Evolutionary conservation across 2,113 vertebrate genomes (phyloP).

Genomic region (Muntiacus muntjak): DNA sequence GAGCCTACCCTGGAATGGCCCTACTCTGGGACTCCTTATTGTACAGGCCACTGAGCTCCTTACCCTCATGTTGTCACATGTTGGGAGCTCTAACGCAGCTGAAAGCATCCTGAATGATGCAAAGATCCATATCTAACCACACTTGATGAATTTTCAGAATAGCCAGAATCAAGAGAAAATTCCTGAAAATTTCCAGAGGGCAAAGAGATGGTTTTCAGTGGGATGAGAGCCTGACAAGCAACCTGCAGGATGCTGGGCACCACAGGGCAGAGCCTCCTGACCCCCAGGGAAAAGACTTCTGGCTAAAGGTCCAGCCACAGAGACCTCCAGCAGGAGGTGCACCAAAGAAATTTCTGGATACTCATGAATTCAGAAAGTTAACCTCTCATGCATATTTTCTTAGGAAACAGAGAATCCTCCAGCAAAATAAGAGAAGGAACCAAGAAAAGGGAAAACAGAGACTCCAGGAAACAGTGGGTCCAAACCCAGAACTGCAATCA

Average conservation of each 20-base stretch:
- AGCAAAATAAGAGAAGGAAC: background rate
- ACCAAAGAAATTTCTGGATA: background rate
- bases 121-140: background rate
- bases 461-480: background rate
- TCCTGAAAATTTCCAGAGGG: background rate
- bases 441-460: background rate
- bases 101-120: background rate
- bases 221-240: background rate
- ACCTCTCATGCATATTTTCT: background rate
- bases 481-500: background rate
- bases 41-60: background rate
- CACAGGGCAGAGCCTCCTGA: background rate
- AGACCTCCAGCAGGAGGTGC: background rate
- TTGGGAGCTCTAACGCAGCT: background rate
- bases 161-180: slow-evolving; percentile 8
- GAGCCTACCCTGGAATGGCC: background rate
- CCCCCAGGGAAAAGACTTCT: background rate
- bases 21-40: background rate
- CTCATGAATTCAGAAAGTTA: background rate
- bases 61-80: background rate
- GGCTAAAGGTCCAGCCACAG: background rate
- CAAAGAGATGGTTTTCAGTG: background rate
- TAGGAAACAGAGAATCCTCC: background rate
- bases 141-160: background rate
- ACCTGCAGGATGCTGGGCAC: background rate